A percentile compares a stretch with the other conserved stretches of the same genome.
These are phyloP conservation scores for Manduca sexta DNA, from an alignment of 1,140 invertebrate genomes.

Conservation along the genomic window DNA sequence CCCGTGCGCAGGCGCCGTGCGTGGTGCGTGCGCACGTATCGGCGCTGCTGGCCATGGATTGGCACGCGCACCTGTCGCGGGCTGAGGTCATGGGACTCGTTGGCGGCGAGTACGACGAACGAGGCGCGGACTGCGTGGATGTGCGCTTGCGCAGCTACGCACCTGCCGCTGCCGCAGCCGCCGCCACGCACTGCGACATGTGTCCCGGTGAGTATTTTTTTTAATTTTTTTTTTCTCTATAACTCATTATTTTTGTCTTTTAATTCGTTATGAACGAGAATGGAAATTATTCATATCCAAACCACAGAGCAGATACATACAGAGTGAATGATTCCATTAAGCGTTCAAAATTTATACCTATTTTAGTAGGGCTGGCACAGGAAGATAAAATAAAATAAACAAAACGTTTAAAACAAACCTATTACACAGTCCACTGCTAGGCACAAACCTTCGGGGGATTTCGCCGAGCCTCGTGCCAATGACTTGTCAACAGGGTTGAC, in stretches of 20 bases:
- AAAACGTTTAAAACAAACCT: too few species aligned
- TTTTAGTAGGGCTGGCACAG: neutral
- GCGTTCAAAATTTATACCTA: too few species aligned
- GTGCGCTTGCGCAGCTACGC: slow-evolving; percentile 64
- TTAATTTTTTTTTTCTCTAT: too few species aligned
- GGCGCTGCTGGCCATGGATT: slow-evolving; percentile 78
- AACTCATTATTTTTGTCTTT: too few species aligned
- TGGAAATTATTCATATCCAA: neutral
- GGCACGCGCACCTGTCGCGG: slow-evolving; percentile 79
- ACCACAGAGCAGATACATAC: neutral
- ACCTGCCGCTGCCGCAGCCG: slow-evolving; percentile 74
- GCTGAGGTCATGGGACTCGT: slow-evolving; percentile 84
- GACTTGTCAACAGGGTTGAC: neutral
- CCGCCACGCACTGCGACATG: slow-evolving; percentile 83
- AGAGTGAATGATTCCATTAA: neutral
- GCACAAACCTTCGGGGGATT: too few species aligned
- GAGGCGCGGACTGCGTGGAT: slow-evolving; percentile 10
- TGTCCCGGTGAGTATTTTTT: slow-evolving; percentile 79
- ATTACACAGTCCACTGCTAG: too few species aligned
- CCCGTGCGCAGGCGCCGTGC: slow-evolving; percentile 75
- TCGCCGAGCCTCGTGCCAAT: too few species aligned
- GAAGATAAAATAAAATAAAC: too few species aligned
- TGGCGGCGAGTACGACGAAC: slow-evolving; percentile 75
- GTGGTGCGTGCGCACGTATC: slow-evolving; percentile 74
- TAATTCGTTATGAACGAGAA: neutral